These are phyloP conservation scores for Plagodis dolabraria DNA, from an alignment of 2,888 invertebrate genomes.

Conservation along the genomic window DNA sequence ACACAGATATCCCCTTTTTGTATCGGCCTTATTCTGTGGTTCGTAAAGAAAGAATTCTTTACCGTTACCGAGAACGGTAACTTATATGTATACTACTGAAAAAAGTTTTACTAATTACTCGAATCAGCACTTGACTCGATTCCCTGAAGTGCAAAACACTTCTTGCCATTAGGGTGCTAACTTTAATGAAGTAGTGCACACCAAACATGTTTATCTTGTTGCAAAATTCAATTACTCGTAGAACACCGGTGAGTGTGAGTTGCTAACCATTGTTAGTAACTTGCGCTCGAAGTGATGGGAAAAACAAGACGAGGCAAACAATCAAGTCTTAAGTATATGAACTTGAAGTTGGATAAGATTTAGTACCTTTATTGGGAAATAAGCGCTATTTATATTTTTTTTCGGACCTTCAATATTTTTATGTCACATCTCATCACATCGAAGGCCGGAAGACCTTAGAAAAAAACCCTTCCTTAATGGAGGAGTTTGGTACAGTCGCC, in stretches of 20 bases:
- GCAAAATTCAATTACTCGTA: constrained; percentile 23
- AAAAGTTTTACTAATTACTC: neutral
- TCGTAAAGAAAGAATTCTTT: neutral
- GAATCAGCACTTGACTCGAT: neutral
- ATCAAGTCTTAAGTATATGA: neutral
- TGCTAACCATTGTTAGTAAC: constrained; percentile 14
- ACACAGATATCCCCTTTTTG: no score
- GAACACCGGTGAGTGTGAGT: constrained; percentile 16
- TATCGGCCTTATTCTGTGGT: neutral
- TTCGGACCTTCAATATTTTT: no score
- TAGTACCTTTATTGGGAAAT: no score
- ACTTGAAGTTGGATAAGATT: no score
- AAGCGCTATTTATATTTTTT: no score
- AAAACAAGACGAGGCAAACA: constrained; percentile 2
- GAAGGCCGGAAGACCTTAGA: no score
- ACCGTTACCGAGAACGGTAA: no score
- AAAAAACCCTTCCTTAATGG: no score
- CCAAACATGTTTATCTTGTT: constrained; percentile 19
- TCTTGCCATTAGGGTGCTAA: constrained; percentile 10
- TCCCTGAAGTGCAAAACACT: constrained; percentile 4
- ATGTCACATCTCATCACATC: no score
- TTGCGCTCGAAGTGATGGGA: constrained; percentile 5
- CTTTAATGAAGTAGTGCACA: constrained; percentile 16
- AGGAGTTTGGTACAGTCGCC: no score
- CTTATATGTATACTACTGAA: neutral